phyloP scores from a whole-genome alignment of 1,140 invertebrate species.

The Calliopsis andreniformis region DNA sequence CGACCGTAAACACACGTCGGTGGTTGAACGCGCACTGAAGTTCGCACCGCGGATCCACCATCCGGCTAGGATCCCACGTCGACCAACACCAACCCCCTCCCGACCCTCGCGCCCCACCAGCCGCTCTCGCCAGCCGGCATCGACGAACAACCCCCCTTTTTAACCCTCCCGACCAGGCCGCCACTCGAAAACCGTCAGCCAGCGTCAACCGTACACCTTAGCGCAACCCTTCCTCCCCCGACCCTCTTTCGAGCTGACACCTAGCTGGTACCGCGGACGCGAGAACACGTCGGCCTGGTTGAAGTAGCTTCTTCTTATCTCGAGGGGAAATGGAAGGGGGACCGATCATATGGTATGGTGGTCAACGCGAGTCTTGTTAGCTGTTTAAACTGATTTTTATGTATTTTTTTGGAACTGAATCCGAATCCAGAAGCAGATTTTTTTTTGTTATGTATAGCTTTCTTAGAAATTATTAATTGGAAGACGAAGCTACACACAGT shows the following conservation, averaged over 20 bases:
- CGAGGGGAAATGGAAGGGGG: not conserved
- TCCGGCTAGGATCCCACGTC: conserved; percentile 58
- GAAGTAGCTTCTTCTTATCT: conserved; percentile 46
- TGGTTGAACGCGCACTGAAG: conserved; percentile 78
- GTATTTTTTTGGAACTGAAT: too few relatives aligned
- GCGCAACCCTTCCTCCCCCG: not conserved
- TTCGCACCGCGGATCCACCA: conserved; percentile 70
- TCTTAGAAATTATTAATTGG: too few relatives aligned
- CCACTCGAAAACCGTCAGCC: conserved; percentile 65
- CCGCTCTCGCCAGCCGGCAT: conserved; percentile 35
- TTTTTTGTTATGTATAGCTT: too few relatives aligned
- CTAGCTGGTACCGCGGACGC: too few relatives aligned
- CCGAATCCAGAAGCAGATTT: too few relatives aligned
- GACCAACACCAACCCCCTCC: conserved; percentile 61
- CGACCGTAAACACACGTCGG: conserved; percentile 76
- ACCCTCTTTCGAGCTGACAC: conserved; percentile 22
- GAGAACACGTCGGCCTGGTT: conserved; percentile 14
- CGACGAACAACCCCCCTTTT: conserved; percentile 56
- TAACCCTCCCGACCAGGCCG: conserved; percentile 53
- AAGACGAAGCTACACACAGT: too few relatives aligned
- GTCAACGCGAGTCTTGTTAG: too few relatives aligned
- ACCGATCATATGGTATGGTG: conserved; percentile 10
- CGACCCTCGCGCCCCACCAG: conserved; percentile 56
- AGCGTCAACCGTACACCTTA: conserved; percentile 33
- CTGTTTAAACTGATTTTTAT: too few relatives aligned